phyloP scores from a whole-genome alignment of 1,140 invertebrate species.

The Daktulosphaira vitifoliae region DNA sequence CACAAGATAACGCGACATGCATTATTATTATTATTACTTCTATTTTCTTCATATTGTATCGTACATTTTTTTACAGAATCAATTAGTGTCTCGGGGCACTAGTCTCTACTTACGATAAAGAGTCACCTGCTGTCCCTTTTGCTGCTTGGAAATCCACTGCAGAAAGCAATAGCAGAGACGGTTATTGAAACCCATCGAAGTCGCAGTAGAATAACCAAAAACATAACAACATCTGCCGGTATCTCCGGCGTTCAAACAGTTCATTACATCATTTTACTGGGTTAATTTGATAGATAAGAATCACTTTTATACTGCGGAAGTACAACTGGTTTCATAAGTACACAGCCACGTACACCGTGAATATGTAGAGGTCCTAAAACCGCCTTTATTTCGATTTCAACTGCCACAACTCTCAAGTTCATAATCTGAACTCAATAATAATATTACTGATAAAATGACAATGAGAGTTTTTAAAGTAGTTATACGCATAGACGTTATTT shows the following conservation, averaged over 20 bases:
- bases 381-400: no score
- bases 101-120: background rate
- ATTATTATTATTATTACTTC: no score
- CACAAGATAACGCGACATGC: slow-evolving; percentile 1
- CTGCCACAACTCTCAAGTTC: no score
- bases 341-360: no score
- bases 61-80: background rate
- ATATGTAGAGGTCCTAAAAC: no score
- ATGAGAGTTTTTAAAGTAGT: no score
- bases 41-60: background rate
- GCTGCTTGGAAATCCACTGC: no score
- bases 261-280: background rate
- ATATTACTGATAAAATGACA: no score
- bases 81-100: background rate
- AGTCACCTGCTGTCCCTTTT: slow-evolving; percentile 9
- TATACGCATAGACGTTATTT: no score
- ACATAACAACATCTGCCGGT: slow-evolving; percentile 3
- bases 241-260: background rate
- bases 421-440: no score
- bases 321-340: slow-evolving; percentile 6
- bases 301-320: background rate
- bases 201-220: background rate
- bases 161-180: no score
- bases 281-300: slow-evolving; percentile 16
- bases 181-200: slow-evolving; percentile 30